Conservation (phyloP, 1,140 invertebrate genomes). For the Littorina saxatilis region DNA sequence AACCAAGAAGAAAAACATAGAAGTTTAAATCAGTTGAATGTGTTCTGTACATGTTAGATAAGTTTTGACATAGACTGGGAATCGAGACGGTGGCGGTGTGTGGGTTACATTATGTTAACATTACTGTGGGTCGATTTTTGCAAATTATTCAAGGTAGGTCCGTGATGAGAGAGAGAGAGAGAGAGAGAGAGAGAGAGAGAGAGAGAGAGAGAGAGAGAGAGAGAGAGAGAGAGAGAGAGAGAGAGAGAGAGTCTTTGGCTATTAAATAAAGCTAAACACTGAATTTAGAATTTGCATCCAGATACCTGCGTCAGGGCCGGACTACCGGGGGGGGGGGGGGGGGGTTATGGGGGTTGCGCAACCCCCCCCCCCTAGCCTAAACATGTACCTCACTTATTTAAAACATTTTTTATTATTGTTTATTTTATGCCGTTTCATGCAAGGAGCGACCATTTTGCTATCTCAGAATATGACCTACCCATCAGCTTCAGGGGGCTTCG, state of each 20-base stretch:
- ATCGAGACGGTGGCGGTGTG: not conserved
- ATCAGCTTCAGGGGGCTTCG: no score
- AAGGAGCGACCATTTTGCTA: no score
- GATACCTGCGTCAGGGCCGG: not conserved
- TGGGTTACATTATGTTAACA: not conserved
- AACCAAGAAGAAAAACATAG: slow-evolving; percentile 11
- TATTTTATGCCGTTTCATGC: no score
- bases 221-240: not conserved
- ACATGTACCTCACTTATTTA: no score
- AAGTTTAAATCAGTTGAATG: not conserved
- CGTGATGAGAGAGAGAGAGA: not conserved
- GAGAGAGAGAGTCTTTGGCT: not conserved
- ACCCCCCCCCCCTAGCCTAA: no score
- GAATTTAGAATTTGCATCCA: not conserved
- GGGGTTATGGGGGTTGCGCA: no score
- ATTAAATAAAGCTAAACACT: not conserved
- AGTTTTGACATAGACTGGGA: not conserved
- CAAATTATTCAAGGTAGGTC: not conserved
- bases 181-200: not conserved
- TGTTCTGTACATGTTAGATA: not conserved
- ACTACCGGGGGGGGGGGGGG: not conserved
- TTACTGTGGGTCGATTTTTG: not conserved
- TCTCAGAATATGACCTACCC: no score
- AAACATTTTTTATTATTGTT: no score
- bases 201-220: not conserved